A percentile compares a stretch with the other conserved stretches of the same genome.
Evolutionary conservation across 2,797 vertebrate genomes (phyloP).

Genomic region (Iguana delicatissima): DNA sequence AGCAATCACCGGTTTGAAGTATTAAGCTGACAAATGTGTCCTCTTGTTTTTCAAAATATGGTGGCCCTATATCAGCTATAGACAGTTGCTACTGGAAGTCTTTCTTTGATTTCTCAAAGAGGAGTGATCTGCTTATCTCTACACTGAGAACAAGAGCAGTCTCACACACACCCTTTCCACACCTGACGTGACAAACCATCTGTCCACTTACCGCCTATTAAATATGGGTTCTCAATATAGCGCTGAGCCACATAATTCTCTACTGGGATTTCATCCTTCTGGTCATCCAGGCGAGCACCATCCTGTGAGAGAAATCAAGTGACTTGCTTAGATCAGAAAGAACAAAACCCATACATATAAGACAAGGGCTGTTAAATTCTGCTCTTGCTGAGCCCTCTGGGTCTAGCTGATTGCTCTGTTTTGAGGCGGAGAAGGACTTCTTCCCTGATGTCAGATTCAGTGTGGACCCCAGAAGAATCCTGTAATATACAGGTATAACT

Average conservation of each 20-base stretch:
- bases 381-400: background rate
- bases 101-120: background rate
- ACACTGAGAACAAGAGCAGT: background rate
- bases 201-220: slow-evolving; percentile 85
- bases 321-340: background rate
- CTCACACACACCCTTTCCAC: background rate
- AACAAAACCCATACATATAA: too few relatives aligned
- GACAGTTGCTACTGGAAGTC: too few relatives aligned
- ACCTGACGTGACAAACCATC: too few relatives aligned
- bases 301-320: slow-evolving; percentile 76
- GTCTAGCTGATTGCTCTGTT: background rate
- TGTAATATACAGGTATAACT: too few relatives aligned
- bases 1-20: too few relatives aligned
- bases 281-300: slow-evolving; percentile 84
- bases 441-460: background rate
- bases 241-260: slow-evolving; percentile 92
- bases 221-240: slow-evolving; percentile 93
- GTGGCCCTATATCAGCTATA: too few relatives aligned
- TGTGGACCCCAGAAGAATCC: too few relatives aligned
- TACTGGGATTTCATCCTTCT: slow-evolving; percentile 86
- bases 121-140: background rate
- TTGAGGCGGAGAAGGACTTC: background rate
- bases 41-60: too few relatives aligned
- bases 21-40: too few relatives aligned
- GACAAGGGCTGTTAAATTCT: too few relatives aligned